Conservation (phyloP, 2,888 invertebrate genomes). For the Imbricaverruca yamaguchii region DNA sequence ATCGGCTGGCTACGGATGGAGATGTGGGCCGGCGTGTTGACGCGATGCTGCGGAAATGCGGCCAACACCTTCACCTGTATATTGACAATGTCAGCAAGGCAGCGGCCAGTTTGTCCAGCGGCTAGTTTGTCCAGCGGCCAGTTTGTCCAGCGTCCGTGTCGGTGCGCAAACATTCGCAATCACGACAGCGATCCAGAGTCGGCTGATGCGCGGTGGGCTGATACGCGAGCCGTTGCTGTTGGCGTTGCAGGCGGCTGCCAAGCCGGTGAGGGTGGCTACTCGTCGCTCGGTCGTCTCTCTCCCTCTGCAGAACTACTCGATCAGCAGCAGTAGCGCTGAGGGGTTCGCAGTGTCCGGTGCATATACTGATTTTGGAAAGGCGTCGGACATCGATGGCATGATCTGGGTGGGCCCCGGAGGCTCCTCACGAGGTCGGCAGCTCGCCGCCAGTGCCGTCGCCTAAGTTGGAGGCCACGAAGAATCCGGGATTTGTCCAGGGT, state of each 20-base stretch:
- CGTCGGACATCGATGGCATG: background rate
- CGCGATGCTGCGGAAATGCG: background rate
- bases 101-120: background rate
- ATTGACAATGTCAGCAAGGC: background rate
- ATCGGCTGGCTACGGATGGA: too few species aligned
- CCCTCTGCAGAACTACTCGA: background rate
- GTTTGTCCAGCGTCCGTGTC: background rate
- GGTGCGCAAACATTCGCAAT: background rate
- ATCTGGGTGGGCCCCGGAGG: background rate
- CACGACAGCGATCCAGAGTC: background rate
- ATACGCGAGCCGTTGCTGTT: background rate
- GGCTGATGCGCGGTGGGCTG: background rate
- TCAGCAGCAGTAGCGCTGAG: background rate
- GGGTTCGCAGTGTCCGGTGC: background rate
- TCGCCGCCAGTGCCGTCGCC: background rate
- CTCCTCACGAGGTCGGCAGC: background rate
- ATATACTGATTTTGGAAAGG: background rate
- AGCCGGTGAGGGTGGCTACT: background rate
- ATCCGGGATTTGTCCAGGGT: background rate
- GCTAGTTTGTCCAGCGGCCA: background rate
- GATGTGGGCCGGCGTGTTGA: too few species aligned
- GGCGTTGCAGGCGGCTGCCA: background rate
- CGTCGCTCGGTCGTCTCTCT: background rate
- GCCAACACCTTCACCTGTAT: background rate
- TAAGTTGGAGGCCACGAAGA: background rate